Evolutionary conservation across 1,140 invertebrate species (phyloP).

Genomic region (Neodiprion pinetum): DNA sequence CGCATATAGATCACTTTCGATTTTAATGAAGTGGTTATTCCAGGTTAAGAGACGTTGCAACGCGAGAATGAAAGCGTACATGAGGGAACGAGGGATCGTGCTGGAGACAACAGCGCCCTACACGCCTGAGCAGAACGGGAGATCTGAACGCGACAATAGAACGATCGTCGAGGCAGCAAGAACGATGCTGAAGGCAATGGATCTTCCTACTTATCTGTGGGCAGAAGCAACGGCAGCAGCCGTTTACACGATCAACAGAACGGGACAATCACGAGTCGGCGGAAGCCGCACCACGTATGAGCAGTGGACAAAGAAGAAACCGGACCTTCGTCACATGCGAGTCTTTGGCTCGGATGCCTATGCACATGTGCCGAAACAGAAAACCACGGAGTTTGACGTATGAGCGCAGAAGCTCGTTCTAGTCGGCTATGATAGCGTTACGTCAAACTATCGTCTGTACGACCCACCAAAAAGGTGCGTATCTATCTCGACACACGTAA

Average conservation of each 20-base stretch:
- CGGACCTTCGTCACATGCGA: slow-evolving; percentile 37
- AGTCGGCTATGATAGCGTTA: slow-evolving; percentile 43
- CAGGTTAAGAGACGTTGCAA: too few species aligned
- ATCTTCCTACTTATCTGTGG: slow-evolving; percentile 50
- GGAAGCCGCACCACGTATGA: slow-evolving; percentile 28
- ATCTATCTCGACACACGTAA: slow-evolving; percentile 35
- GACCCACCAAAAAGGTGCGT: slow-evolving; percentile 32
- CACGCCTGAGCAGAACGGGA: too few species aligned
- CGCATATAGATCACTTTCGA: too few species aligned
- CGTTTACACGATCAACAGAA: background rate
- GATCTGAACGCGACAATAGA: too few species aligned
- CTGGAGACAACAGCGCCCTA: too few species aligned
- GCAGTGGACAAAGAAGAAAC: slow-evolving; percentile 29
- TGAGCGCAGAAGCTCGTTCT: slow-evolving; percentile 45
- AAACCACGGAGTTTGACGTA: slow-evolving; percentile 46
- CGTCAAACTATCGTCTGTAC: slow-evolving; percentile 3
- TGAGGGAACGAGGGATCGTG: too few species aligned
- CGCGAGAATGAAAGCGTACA: too few species aligned
- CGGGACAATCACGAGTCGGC: background rate
- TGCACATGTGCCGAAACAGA: slow-evolving; percentile 48
- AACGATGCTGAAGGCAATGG: slow-evolving; percentile 43
- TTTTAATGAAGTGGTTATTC: too few species aligned
- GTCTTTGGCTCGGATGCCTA: slow-evolving; percentile 56
- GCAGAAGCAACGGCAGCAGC: slow-evolving; percentile 54
- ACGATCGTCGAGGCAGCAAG: slow-evolving; percentile 2